A percentile compares a stretch with the other conserved stretches of the same genome.
phyloP scores from a whole-genome alignment of 2,797 vertebrate genomes.

The Sylvilagus floridanus region DNA sequence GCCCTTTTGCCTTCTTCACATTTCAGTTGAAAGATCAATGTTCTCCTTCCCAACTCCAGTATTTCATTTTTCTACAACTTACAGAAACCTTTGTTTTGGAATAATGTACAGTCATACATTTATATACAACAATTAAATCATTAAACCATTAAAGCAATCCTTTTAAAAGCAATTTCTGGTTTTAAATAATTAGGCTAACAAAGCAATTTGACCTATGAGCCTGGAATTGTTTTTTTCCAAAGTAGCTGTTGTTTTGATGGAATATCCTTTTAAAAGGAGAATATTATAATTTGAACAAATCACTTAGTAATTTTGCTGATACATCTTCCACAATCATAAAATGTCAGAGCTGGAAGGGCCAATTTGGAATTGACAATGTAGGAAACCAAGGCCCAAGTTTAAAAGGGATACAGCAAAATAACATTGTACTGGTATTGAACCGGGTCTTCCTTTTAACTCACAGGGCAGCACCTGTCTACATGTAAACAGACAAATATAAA shows the following conservation, averaged over 20 bases:
- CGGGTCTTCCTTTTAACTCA: background rate
- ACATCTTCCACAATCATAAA: conserved; percentile 4
- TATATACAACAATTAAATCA: background rate
- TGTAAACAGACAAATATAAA: background rate
- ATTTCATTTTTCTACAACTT: conserved; percentile 63
- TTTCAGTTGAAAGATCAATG: conserved; percentile 57
- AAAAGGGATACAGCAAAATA: background rate
- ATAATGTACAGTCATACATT: background rate
- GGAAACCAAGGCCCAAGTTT: background rate
- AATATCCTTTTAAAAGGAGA: background rate
- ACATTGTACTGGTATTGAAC: background rate
- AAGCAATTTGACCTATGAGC: conserved; percentile 33
- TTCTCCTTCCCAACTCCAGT: conserved; percentile 25
- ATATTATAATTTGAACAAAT: background rate
- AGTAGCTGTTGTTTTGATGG: conserved; percentile 29
- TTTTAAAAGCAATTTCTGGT: conserved; percentile 37
- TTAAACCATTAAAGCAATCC: conserved; percentile 22
- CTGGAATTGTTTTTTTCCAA: background rate
- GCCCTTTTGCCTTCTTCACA: conserved; percentile 57
- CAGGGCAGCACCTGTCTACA: background rate
- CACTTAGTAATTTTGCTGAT: background rate
- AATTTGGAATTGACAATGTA: background rate
- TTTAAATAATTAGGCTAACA: conserved; percentile 34
- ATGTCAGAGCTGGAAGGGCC: background rate
- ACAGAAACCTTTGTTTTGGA: conserved; percentile 19